Conservation (phyloP, 2,888 invertebrate species). For the Pollenia griseotomentosa region DNA sequence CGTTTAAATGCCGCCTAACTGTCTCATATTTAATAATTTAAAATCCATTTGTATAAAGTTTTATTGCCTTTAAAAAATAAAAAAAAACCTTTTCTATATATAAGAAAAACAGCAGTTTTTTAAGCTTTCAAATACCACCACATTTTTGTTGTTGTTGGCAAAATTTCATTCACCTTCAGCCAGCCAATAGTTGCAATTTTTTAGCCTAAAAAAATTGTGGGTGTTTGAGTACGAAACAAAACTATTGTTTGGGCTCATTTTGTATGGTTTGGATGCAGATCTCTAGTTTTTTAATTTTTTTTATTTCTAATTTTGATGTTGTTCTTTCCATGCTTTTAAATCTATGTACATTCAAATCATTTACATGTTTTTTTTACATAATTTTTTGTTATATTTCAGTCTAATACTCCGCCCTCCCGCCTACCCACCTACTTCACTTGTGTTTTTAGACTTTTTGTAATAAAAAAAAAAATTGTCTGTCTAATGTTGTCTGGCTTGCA, state of each 20-base stretch:
- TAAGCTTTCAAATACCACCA: too few species aligned
- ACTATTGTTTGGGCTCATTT: too few species aligned
- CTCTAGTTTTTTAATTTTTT: not conserved
- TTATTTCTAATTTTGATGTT: not conserved
- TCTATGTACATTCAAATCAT: not conserved
- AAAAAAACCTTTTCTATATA: too few species aligned
- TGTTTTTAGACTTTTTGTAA: slow-evolving; percentile 2
- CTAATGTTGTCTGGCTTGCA: slow-evolving; percentile 33
- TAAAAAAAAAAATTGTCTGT: not conserved
- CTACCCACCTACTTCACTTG: not conserved
- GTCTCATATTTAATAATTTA: too few species aligned
- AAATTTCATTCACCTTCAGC: slow-evolving; percentile 3
- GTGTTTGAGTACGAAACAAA: not conserved
- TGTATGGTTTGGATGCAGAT: not conserved
- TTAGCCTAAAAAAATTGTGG: not conserved
- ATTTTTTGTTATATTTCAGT: not conserved
- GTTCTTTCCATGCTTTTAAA: not conserved
- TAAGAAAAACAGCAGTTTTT: not conserved
- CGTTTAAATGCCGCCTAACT: too few species aligned
- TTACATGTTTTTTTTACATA: not conserved
- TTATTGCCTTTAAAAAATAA: too few species aligned
- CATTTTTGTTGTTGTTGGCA: not conserved
- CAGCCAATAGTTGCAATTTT: not conserved
- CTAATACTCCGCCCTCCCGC: not conserved
- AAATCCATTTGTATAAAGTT: too few species aligned